A percentile compares a stretch with the other conserved stretches of the same genome.
These are phyloP conservation scores for Enteromius paludinosus DNA, from an alignment of 2,797 vertebrate species.

Conservation along the genomic window DNA sequence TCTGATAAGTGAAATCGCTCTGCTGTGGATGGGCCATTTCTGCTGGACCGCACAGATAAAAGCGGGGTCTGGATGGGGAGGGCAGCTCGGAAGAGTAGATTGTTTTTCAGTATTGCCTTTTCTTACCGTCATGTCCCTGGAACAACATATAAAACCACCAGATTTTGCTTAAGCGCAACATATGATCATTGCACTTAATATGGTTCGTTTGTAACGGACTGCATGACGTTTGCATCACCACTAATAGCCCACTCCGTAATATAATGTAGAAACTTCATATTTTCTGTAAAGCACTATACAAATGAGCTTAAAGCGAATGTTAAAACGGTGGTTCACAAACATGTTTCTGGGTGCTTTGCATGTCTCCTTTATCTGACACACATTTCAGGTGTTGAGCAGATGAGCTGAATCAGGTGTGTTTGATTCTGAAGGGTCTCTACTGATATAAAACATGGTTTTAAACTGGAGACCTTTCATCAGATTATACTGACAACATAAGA, in stretches of 20 bases:
- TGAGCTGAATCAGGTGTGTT: background rate
- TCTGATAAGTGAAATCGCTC: constrained; percentile 74
- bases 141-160: no score
- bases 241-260: no score
- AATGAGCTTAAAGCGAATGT: background rate
- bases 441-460: background rate
- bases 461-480: background rate
- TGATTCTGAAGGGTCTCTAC: background rate
- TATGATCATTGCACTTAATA: background rate
- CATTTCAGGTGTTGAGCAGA: background rate
- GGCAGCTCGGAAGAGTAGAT: background rate
- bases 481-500: background rate
- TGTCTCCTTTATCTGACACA: background rate
- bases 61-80: constrained; percentile 23
- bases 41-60: constrained; percentile 74
- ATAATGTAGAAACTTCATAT: no score
- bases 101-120: background rate
- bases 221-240: no score
- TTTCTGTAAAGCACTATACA: no score
- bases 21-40: constrained; percentile 64
- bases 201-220: background rate
- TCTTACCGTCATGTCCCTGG: background rate
- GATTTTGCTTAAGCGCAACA: no score
- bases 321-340: background rate
- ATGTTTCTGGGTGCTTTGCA: background rate